Evolutionary conservation across 2,113 vertebrate genomes (phyloP).

Genomic region (Hystrix brachyura): DNA sequence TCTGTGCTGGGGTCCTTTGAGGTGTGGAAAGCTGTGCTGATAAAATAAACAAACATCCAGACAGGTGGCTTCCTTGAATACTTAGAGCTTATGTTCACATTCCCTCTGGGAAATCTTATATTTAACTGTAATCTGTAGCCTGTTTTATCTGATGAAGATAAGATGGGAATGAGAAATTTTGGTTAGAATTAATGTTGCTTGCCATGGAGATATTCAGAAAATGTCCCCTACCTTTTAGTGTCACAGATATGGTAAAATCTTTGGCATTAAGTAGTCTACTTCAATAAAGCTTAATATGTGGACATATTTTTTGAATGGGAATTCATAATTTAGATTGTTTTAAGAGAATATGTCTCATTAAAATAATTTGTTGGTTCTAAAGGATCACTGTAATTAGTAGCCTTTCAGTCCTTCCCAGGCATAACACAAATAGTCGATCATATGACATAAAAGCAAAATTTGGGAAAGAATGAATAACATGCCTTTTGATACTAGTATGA

Average conservation of each 20-base stretch:
- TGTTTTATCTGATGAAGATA: slow-evolving; percentile 45
- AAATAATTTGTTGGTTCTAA: slow-evolving; percentile 39
- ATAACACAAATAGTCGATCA: neutral
- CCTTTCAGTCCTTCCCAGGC: neutral
- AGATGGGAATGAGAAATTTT: slow-evolving; percentile 23
- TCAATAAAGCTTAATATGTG: neutral
- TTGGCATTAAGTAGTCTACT: neutral
- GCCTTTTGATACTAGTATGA: neutral
- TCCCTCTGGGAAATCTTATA: slow-evolving; percentile 56
- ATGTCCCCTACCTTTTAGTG: neutral
- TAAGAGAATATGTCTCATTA: neutral
- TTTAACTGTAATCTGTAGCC: slow-evolving; percentile 42
- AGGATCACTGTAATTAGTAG: neutral
- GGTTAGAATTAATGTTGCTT: slow-evolving; percentile 51
- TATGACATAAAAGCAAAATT: neutral
- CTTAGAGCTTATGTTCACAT: slow-evolving; percentile 59
- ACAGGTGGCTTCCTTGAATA: slow-evolving; percentile 60
- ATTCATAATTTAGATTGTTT: neutral
- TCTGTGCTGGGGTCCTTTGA: slow-evolving; percentile 36
- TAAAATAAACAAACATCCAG: slow-evolving; percentile 48
- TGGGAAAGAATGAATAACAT: neutral
- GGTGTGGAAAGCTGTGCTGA: slow-evolving; percentile 35
- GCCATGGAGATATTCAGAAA: slow-evolving; percentile 15
- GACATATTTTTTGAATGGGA: neutral
- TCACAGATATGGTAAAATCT: neutral